phyloP scores from a whole-genome alignment of 2,113 vertebrate genomes.

The Chaenocephalus aceratus region DNA sequence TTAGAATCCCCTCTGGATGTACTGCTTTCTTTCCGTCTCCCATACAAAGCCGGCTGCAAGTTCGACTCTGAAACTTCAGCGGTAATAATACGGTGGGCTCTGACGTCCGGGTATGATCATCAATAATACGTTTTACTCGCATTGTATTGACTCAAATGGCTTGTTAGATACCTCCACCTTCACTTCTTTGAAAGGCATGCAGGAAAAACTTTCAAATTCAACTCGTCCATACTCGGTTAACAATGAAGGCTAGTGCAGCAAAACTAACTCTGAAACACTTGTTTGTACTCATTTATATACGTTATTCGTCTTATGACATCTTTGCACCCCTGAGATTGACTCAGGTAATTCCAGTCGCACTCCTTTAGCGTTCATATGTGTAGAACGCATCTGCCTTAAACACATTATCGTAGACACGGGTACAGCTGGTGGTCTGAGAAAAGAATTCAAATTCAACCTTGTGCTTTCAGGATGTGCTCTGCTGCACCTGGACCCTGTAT shows the following conservation, averaged over 20 bases:
- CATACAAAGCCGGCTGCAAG: slow-evolving; percentile 33
- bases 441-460: slow-evolving; percentile 12
- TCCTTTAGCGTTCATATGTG: neutral
- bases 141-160: neutral
- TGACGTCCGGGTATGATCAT: neutral
- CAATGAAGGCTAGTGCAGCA: too few species aligned
- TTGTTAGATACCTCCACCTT: too few species aligned
- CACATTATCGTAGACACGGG: neutral
- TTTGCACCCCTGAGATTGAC: neutral
- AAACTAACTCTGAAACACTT: too few species aligned
- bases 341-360: neutral
- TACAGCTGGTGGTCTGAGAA: slow-evolving; percentile 23
- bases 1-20: slow-evolving; percentile 55
- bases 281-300: neutral
- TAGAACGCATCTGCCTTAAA: neutral
- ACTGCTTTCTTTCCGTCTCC: slow-evolving; percentile 29
- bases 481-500: slow-evolving; percentile 14
- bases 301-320: neutral
- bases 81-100: slow-evolving; percentile 14
- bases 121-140: slow-evolving; percentile 1
- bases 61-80: slow-evolving; percentile 8
- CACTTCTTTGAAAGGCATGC: too few species aligned
- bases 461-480: slow-evolving; percentile 20
- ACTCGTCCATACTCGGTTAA: too few species aligned
- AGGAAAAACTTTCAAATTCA: too few species aligned